Conservation (phyloP, 2,797 vertebrate genomes). For the Alouatta caraya region DNA sequence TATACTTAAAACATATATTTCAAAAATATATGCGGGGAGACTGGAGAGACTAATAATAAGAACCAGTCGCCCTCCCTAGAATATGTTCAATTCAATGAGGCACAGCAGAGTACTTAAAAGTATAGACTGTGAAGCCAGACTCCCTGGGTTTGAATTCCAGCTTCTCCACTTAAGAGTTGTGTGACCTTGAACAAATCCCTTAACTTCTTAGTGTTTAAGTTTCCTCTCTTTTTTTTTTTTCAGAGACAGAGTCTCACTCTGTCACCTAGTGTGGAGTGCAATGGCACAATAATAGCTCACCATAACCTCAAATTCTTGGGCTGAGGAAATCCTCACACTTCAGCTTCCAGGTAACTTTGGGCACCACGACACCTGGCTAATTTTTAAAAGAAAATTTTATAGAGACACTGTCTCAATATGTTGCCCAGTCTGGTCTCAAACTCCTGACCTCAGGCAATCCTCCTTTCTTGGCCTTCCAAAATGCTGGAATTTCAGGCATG, state of each 20-base stretch:
- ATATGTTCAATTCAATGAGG: neutral
- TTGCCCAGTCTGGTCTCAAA: neutral
- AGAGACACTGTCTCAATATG: neutral
- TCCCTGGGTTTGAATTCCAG: neutral
- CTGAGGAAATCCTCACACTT: too few species aligned
- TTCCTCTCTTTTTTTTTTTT: neutral
- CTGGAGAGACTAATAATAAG: neutral
- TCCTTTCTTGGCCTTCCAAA: neutral
- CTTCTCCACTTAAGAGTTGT: neutral
- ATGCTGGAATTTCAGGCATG: neutral
- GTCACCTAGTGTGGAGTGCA: neutral
- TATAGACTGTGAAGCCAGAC: neutral
- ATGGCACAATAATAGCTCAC: neutral
- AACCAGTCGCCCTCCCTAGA: neutral
- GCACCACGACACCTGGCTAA: neutral
- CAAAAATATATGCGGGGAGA: neutral
- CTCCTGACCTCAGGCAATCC: neutral
- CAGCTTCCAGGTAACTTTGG: neutral
- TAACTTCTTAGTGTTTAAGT: neutral
- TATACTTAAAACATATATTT: neutral
- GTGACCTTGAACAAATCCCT: neutral
- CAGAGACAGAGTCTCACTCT: neutral
- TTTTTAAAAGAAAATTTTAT: neutral
- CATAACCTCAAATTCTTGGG: too few species aligned
- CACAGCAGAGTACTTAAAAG: neutral